Base-by-base conservation (phyloP, 2,888 invertebrate genomes). In the Spisula subtruncata region DNA sequence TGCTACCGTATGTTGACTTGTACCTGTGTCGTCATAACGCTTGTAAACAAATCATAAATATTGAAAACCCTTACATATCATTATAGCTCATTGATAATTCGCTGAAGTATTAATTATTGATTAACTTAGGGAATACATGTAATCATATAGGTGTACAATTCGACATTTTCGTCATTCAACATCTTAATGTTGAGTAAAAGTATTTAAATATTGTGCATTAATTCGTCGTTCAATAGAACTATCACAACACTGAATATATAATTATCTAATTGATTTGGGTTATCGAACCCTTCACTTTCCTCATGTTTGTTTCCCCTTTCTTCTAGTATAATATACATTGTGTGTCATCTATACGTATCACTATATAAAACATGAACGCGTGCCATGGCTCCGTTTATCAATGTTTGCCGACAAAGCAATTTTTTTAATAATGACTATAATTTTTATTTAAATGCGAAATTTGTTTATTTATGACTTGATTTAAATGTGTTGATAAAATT, bases 11-110 rank as follows among this genome's bases (percentile, higher is more conserved):
- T 51, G 12, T 51, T 51, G 51, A 8, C 51, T 51, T 14, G 10
- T 51, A 12, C 51, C 5, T 25, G 10, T 66, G 60, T 66, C 60
- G 60, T 66, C 60, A 25, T 66, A 66, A 66, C 60, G 60, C 25
- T 66, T 66, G 60, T 66, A 66, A 66, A 66, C 60, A 66, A 66
- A 66, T 10, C 25, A 66, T 66, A 66, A 8, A 66, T 25, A 66
- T 25, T 5, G 6, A 66, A 66, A 66, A 66, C n/a, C 25, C 12
- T 66, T 25, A 66, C 60, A 66, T 25, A 66, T 25, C 6, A 56
- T n/a, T 66, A 25, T 25, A 25, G 20, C 60, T 25, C 60, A 25
- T 25, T 66, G 10, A 25, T 25, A 66, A 66, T 66, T 2, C 1
- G 60, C 8, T 60, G n/a, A 66, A 66, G 51, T n/a, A 66, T n/a